Evolutionary conservation across 1,140 invertebrate genomes (phyloP).

Genomic region (Drosophila triauraria): DNA sequence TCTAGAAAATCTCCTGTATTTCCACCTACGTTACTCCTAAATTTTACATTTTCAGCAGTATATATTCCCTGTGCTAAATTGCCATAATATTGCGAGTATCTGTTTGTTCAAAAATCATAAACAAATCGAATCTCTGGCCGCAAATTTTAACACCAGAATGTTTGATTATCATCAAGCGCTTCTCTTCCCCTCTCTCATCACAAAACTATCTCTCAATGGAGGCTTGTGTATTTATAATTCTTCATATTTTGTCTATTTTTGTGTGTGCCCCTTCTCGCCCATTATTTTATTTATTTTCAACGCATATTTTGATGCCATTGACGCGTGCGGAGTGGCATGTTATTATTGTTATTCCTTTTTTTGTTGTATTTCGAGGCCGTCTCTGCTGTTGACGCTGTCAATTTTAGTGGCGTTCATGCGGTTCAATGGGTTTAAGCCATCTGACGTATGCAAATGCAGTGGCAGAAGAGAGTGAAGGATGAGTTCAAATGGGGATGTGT

Average conservation of each 20-base stretch:
- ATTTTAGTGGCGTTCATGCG: slow-evolving; percentile 65
- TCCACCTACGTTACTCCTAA: too few relatives aligned
- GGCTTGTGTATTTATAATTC: slow-evolving; percentile 50
- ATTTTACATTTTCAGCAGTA: background rate
- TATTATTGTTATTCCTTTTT: slow-evolving; percentile 36
- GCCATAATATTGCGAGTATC: background rate
- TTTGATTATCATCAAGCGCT: slow-evolving; percentile 17
- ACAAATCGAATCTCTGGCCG: slow-evolving; percentile 20
- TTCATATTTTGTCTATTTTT: slow-evolving; percentile 25
- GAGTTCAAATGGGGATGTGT: background rate
- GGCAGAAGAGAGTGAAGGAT: background rate
- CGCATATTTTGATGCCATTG: slow-evolving; percentile 64
- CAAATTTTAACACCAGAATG: slow-evolving; percentile 25
- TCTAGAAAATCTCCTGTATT: too few relatives aligned
- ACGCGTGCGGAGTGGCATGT: slow-evolving; percentile 60
- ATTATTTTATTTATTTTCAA: slow-evolving; percentile 55
- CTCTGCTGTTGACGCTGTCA: slow-evolving; percentile 58
- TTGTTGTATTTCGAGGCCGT: slow-evolving; percentile 20
- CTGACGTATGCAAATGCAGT: slow-evolving; percentile 58
- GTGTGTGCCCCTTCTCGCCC: slow-evolving; percentile 2
- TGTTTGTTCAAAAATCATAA: slow-evolving; percentile 7
- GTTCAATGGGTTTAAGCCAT: slow-evolving; percentile 66
- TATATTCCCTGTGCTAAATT: background rate
- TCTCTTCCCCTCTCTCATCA: background rate
- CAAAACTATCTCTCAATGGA: slow-evolving; percentile 30